Conservation (phyloP, 1,140 invertebrate species). For the Lordiphosa stackelbergi region DNA sequence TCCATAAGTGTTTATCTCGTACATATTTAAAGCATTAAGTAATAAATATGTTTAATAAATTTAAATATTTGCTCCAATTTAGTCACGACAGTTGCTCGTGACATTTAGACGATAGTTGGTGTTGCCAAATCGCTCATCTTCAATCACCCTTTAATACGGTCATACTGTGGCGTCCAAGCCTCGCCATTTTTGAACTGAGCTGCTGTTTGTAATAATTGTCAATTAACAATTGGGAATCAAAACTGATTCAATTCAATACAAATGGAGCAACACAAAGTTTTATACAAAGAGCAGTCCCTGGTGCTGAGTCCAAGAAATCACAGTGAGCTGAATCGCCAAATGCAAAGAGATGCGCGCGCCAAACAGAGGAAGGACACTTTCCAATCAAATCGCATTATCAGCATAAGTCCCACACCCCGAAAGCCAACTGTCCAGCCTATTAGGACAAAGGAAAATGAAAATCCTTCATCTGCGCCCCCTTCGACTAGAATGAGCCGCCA, state of each 20-base stretch:
- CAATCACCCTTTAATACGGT: too few species aligned
- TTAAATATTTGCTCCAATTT: too few species aligned
- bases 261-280: conserved; percentile 20
- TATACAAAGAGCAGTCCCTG: conserved; percentile 38
- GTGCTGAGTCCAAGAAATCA: conserved; percentile 31
- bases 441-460: background rate
- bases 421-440: background rate
- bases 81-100: too few species aligned
- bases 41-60: too few species aligned
- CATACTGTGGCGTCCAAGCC: too few species aligned
- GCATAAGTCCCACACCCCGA: conserved; percentile 26
- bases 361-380: conserved; percentile 43
- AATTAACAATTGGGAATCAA: too few species aligned
- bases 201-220: too few species aligned
- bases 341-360: conserved; percentile 24
- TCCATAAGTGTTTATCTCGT: too few species aligned
- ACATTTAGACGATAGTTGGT: too few species aligned
- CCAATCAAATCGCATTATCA: conserved; percentile 43
- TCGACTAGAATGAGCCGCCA: conserved; percentile 4
- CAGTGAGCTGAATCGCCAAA: conserved; percentile 31
- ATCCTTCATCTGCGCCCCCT: background rate
- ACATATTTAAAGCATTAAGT: too few species aligned
- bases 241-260: conserved; percentile 16
- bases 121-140: too few species aligned
- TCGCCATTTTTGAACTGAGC: too few species aligned